These are phyloP conservation scores for Stenolophus ochropezus DNA, from an alignment of 2,888 invertebrate genomes.

Conservation along the genomic window DNA sequence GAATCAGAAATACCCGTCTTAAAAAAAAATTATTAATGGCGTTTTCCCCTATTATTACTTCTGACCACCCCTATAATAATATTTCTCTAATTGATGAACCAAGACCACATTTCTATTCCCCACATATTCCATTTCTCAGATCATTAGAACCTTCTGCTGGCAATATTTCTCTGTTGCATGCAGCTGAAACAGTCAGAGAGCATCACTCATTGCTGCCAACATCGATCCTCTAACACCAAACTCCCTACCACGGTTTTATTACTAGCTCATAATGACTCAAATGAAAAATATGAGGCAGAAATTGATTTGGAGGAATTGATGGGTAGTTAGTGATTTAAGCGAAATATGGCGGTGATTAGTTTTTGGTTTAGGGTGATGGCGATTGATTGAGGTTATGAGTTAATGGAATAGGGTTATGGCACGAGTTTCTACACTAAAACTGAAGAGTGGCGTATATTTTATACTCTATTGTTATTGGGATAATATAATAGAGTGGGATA, in stretches of 20 bases:
- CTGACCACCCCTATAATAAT: neutral
- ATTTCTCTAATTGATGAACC: neutral
- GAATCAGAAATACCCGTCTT: no score
- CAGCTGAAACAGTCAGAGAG: constrained; percentile 5
- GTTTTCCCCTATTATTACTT: neutral
- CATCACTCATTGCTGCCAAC: neutral
- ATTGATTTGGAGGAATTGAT: constrained; percentile 8
- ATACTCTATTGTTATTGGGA: neutral
- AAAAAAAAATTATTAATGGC: neutral
- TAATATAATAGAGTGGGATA: neutral
- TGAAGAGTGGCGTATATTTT: neutral
- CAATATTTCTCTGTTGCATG: constrained; percentile 16
- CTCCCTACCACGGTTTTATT: constrained; percentile 3
- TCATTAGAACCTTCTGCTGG: constrained; percentile 14
- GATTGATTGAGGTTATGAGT: neutral
- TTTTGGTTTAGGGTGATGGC: constrained; percentile 18
- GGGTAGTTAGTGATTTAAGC: neutral
- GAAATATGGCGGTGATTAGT: constrained; percentile 13
- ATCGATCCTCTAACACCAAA: neutral
- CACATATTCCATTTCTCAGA: constrained; percentile 4
- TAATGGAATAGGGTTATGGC: neutral
- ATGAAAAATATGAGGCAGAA: neutral
- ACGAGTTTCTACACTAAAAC: neutral
- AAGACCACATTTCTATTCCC: constrained; percentile 16
- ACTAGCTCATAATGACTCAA: neutral